Conservation (phyloP, 2,113 vertebrate species). For the Gobio gobio region DNA sequence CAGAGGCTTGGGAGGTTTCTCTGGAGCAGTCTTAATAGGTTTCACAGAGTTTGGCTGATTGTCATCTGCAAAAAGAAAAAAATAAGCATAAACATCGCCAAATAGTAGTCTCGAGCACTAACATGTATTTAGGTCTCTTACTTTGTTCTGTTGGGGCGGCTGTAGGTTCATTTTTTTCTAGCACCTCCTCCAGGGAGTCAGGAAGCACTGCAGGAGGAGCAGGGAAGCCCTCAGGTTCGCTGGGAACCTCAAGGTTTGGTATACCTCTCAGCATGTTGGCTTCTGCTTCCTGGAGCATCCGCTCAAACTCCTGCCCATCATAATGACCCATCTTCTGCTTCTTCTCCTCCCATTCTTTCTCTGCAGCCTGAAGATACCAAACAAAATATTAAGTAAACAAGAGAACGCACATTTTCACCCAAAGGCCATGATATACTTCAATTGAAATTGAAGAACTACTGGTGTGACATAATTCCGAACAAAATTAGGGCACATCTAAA, state of each 20-base stretch:
- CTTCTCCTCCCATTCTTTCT: slow-evolving; percentile 93
- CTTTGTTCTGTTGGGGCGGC: slow-evolving; percentile 60
- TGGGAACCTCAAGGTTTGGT: slow-evolving; percentile 83
- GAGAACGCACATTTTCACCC: background rate
- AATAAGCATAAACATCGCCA: background rate
- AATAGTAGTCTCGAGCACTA: background rate
- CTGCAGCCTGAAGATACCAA: slow-evolving; percentile 81
- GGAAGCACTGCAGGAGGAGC: slow-evolving; percentile 61
- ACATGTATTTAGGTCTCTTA: background rate
- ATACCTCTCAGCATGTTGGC: slow-evolving; percentile 95
- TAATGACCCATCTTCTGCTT: slow-evolving; percentile 93
- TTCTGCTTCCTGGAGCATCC: slow-evolving; percentile 91
- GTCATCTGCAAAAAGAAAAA: slow-evolving; percentile 59
- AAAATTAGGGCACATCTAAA: too few species aligned
- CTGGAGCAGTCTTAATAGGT: slow-evolving; percentile 61
- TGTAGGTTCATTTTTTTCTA: slow-evolving; percentile 58
- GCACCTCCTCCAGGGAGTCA: slow-evolving; percentile 65
- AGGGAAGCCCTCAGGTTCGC: slow-evolving; percentile 64
- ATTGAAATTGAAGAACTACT: too few species aligned
- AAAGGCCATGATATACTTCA: too few species aligned
- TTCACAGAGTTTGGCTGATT: slow-evolving; percentile 57
- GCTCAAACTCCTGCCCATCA: slow-evolving; percentile 91
- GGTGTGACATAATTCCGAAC: too few species aligned
- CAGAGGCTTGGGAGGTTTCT: slow-evolving; percentile 68
- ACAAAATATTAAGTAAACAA: background rate